Conservation (phyloP, 1,140 invertebrate genomes). For the Dreissena rostriformis region DNA sequence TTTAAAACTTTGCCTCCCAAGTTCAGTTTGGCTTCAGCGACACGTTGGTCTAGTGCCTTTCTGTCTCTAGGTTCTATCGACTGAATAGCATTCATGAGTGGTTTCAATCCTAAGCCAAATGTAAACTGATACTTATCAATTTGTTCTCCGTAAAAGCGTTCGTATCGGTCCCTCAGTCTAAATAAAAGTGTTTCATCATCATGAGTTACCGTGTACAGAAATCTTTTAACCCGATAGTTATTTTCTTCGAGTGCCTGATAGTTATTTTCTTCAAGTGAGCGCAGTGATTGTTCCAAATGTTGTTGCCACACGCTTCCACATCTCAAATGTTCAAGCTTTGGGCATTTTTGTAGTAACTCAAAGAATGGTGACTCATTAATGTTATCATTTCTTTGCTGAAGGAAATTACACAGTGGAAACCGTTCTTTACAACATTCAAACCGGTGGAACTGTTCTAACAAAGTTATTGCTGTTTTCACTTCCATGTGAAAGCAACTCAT, state of each 20-base stretch:
- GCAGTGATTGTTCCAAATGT: conserved; percentile 27
- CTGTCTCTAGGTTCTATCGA: not conserved
- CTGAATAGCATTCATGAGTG: conserved; percentile 30
- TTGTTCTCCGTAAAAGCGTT: conserved; percentile 38
- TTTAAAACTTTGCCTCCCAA: not conserved
- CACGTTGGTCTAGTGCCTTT: not conserved
- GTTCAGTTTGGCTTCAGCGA: not conserved
- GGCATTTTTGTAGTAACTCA: not conserved
- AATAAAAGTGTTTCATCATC: conserved; percentile 31
- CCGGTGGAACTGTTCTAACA: conserved; percentile 27
- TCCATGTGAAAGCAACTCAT: conserved; percentile 36
- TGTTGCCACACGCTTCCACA: conserved; percentile 1
- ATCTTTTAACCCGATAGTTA: conserved; percentile 14
- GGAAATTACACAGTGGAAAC: not conserved
- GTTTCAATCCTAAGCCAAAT: conserved; percentile 36
- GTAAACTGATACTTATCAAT: conserved; percentile 31
- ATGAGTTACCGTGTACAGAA: conserved; percentile 12
- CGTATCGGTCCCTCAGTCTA: conserved; percentile 33
- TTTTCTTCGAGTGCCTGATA: conserved; percentile 34
- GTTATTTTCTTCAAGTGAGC: conserved; percentile 29
- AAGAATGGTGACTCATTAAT: conserved; percentile 16
- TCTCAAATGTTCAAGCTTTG: conserved; percentile 28
- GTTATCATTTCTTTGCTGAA: not conserved
- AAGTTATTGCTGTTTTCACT: conserved; percentile 27
- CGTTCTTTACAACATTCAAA: conserved; percentile 15